Evolutionary conservation across 2,888 invertebrate genomes (phyloP), one percentile per base, ranked within the genome.

Genomic region (Pollenia angustigena): DNA sequence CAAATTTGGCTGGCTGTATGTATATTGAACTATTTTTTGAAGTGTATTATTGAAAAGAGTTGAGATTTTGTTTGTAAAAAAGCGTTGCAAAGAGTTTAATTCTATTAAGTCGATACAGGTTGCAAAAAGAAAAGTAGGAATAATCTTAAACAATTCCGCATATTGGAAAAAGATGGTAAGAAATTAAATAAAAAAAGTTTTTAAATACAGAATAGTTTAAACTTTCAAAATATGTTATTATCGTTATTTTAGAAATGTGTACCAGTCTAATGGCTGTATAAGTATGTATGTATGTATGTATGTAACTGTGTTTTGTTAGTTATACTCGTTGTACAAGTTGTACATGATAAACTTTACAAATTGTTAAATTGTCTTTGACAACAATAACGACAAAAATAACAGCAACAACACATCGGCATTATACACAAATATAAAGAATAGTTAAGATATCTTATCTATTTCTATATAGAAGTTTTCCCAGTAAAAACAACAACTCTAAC

Each of bases 301-400:
- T 32, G 48, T 74, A 42, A 50, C 40, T 81, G 72, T 60, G 54
- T 44, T 71, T 50, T 68, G 44, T 68, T 66, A 62, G 75, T 76
- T 62, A 64, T 71, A 48, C 83, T 56, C 44, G 66, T 74, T 84
- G 75, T 72, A 75, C 76, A 79, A 80, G 80, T 76, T 81, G 86
- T 79, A 84, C 80, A 85, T 71, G 81, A 87, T 87, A 87, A 87
- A 87, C 87, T 87, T 87, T 87, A 87, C 87, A 87, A 87, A 87
- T 87, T 87, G 81, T 79, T 85, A 87, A 87, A 87, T 87, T 87
- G 87, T 87, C 87, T 87, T 87, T 87, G 85, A 87, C 87, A 84
- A 87, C 83, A 83, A 83, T 83, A 83, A 87, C 80, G 71, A 87
- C 83, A 82, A 81, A 58, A 80, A 66, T 48, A 83, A 66, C 75